phyloP scores from a whole-genome alignment of 2,113 vertebrate genomes.

The Strix aluco region DNA sequence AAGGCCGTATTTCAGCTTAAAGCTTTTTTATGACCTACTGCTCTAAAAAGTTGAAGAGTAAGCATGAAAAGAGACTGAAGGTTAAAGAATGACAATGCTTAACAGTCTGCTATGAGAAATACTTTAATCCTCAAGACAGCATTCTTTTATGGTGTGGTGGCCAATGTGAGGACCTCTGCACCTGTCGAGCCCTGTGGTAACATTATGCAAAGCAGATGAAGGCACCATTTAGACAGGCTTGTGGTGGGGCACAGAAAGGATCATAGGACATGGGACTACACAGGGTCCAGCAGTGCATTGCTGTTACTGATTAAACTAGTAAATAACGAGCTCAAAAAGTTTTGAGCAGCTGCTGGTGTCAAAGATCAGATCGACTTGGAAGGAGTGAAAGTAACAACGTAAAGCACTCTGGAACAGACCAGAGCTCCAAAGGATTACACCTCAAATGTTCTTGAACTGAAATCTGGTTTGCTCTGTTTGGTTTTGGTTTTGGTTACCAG shows the following conservation, averaged over 20 bases:
- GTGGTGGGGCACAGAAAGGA: background rate
- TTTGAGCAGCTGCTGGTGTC: slow-evolving; percentile 23
- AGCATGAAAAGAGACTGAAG: slow-evolving; percentile 29
- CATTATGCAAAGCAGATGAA: background rate
- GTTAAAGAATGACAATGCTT: slow-evolving; percentile 15
- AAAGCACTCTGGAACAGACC: background rate
- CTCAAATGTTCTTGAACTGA: background rate
- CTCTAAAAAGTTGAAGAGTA: slow-evolving; percentile 2
- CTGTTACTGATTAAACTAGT: background rate
- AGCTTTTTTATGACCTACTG: background rate
- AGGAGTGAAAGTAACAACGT: background rate
- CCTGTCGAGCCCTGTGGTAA: background rate
- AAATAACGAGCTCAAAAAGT: slow-evolving; percentile 7
- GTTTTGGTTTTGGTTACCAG: background rate
- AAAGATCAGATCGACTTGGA: background rate
- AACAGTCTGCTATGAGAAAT: background rate
- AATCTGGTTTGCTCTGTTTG: background rate
- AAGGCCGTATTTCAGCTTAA: background rate
- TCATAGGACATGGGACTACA: background rate
- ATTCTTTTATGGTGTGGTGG: background rate
- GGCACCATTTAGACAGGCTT: background rate
- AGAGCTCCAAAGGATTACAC: background rate
- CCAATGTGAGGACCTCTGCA: background rate
- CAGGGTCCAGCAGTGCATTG: background rate
- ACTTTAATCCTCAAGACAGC: background rate